Evolutionary conservation across 2,797 vertebrate genomes (phyloP), one percentile per base, ranked within the genome.

Genomic region (Chaetophractus vellerosus): DNA sequence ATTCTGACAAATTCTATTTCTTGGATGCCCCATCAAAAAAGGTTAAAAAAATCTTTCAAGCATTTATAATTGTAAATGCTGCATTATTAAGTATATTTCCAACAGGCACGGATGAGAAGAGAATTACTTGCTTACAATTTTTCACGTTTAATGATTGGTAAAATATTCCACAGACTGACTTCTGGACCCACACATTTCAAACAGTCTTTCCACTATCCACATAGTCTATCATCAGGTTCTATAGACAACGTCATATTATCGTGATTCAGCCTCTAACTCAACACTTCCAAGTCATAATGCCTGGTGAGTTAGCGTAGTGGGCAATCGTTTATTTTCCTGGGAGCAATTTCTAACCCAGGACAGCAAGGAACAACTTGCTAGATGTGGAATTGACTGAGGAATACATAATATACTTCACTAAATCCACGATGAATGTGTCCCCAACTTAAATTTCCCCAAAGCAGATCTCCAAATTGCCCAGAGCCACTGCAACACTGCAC

Each of bases 1-100:
- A 90, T 80, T 66, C 33, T 95, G 55, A 52, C 33, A 61, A 87
- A 76, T 91, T 94, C 2, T 91, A 61, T 36, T n/a, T 88, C 41
- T 64, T 48, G 48, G 72, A 92, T 50, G 14, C 84, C 41, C 19
- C 11, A 45, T 76, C 4, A 55, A n/a, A 89, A 78, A 18, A 41
- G 4, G 26, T 21, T 80, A 38, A 15, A 14, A 14, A 55, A 33
- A 52, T 78, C 24, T 80, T 79, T 33, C 36, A 55, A 71, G 28
- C 16, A 72, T 79, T 72, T 90, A 33, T 38, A 38, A 64, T 57
- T 86, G 36, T 57, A 88, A 91, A 76, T 69, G 38, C 21, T 92
- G 28, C 57, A 45, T 76, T 82, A 91, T 33, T 50, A 55, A 74
- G 61, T 82, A 52, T 63, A 61, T 38, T 82, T 33, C 12, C 41